Base-by-base conservation (phyloP, 2,113 vertebrate genomes). In the Pipa parva region DNA sequence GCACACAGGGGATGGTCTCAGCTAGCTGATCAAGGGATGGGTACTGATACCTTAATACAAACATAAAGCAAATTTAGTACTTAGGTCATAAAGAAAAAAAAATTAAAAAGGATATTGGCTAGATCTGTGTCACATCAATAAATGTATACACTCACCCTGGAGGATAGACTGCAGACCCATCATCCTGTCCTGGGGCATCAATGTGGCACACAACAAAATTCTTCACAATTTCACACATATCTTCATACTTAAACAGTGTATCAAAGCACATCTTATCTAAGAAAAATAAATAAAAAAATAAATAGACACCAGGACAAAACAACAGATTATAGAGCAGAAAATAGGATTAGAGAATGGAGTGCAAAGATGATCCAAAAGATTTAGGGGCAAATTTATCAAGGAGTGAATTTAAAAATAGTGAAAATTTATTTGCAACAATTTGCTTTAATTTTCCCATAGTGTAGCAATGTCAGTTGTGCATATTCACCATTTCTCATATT, bases 171-270 rank as follows among this genome's bases (percentile, higher is more conserved):
- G 91, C 82, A 0, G 91, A 88, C 2, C 91, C 92, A 2, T 92
- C 90, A 80, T 95, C 91, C 75, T 95, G 93, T 36, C 93, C 93
- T 2, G 93, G 93, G 4, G 85, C 89, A 3, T 96, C 90, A 8
- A 96, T 79, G 17, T 95, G 92, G 63, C 93, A 90, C 74, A 93
- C 83, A 51, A 92, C 90, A 59, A 96, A 96, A 74, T 92, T 93
- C 85, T 95, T 94, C 59, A 93, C 91, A 4, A 96, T 95, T 81
- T 96, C 93, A 81, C 93, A 89, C 93, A 96, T 96, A 74, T 95
- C 92, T 72, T 91, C 93, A 1, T 89, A 92, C 17, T 84, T 89
- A 62, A 96, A 95, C 50, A 96, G 84, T 2, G 88, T 50, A 27
- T 89, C 86, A 87, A 95, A 95, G 79, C 93, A 96, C 80, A 89